These are phyloP conservation scores for Holocentrus rufus DNA, from an alignment of 2,797 vertebrate genomes.

Conservation along the genomic window DNA sequence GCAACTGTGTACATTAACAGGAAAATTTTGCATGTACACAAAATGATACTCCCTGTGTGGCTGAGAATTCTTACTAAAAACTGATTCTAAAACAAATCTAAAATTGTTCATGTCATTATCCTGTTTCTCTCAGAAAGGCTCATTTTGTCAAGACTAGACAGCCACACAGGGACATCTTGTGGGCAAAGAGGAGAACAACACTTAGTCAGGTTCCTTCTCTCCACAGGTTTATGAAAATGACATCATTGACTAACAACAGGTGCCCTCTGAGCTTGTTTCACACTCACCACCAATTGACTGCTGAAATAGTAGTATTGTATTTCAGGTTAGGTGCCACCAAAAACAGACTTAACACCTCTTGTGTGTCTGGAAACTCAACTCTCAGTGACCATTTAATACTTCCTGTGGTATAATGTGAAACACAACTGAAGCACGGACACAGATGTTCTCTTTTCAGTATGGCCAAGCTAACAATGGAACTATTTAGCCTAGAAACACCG, in stretches of 20 bases:
- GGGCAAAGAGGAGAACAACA: constrained; percentile 58
- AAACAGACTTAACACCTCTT: constrained; percentile 42
- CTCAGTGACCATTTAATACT: constrained; percentile 62
- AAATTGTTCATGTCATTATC: not conserved
- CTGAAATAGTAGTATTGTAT: constrained; percentile 56
- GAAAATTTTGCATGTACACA: not conserved
- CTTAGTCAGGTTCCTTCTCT: not conserved
- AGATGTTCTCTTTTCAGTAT: constrained; percentile 34
- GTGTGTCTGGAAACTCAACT: constrained; percentile 58
- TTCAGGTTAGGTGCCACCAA: constrained; percentile 43
- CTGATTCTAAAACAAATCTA: not conserved
- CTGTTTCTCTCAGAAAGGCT: not conserved
- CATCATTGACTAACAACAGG: constrained; percentile 56
- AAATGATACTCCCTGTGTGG: constrained; percentile 1
- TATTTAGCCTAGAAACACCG: not conserved
- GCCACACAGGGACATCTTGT: constrained; percentile 77
- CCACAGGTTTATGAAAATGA: constrained; percentile 24
- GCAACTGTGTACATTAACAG: not conserved
- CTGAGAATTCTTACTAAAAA: not conserved
- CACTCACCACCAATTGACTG: constrained; percentile 38
- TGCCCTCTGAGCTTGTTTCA: constrained; percentile 45
- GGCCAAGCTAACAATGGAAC: constrained; percentile 30
- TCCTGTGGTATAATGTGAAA: constrained; percentile 54
- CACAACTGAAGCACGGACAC: constrained; percentile 56
- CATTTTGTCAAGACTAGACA: constrained; percentile 22